Base-by-base conservation (phyloP, 1,140 invertebrate genomes). In the Ruditapes philippinarum region DNA sequence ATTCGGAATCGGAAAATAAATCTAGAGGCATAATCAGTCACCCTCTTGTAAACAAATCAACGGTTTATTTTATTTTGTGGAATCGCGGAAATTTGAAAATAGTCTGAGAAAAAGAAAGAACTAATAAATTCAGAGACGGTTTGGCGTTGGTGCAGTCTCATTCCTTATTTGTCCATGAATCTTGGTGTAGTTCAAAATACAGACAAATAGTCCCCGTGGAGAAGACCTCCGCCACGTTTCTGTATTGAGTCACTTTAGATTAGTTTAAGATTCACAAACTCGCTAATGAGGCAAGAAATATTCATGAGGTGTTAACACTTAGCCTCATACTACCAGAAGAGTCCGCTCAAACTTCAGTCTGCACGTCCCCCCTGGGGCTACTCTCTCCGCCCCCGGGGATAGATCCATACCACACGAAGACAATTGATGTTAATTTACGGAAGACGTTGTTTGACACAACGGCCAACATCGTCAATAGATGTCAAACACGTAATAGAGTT, bases 391-490 rank as follows among this genome's bases (percentile, higher is more conserved):
- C 81, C 81, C 17, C n/a, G 36, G 81, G 81, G 81, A 49, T 5
- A 70, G 81, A 70, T 83, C 62, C 65, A 70, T 70, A 70, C 65
- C 81, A 65, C 81, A 70, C 57, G 81, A 83, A 83, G 60, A 83
- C 81, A 83, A 68, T 83, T 65, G 81, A 83, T 83, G 81, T 83
- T 83, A 83, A 83, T 83, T 83, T 83, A 83, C 81, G n/a, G 60
- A 83, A 83, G 81, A 83, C 81, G n/a, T 22, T 62, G 60, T 83
- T 70, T 83, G 81, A 83, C 81, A 70, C 81, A 45, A 68, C 38
- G 65, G 45, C 81, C n/a, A 70, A 83, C 81, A 83, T 65, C 60
- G 11, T 38, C 60, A n/a, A 62, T 45, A 62, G 57, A 45, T 83
- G 81, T 83, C 62, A 65, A 83, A 65, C 81, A 83, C 60, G 81